Percentiles rank a stretch among this genome's conserved stretches.
Evolutionary conservation across 2,797 vertebrate species (phyloP).

Genomic region (Tauraco hartlaubi): DNA sequence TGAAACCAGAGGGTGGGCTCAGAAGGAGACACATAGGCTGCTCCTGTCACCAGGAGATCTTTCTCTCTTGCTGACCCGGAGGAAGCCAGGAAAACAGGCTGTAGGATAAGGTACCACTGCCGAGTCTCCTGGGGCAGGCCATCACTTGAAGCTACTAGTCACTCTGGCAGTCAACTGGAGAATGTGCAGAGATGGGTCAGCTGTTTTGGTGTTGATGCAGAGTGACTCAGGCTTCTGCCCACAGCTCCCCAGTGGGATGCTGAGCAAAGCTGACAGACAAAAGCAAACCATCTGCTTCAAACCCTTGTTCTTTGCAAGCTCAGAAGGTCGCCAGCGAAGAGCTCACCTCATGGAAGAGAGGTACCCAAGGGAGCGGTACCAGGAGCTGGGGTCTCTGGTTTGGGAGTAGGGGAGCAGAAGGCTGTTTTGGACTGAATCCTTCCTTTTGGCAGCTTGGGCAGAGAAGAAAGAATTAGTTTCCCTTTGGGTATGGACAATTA

Average conservation of each 20-base stretch:
- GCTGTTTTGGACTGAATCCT: not conserved
- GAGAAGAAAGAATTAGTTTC: not conserved
- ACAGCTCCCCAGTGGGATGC: not conserved
- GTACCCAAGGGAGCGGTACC: not conserved
- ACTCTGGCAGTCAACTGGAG: not conserved
- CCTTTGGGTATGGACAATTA: not conserved
- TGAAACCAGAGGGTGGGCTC: not conserved
- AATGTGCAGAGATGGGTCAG: not conserved
- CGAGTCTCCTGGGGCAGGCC: not conserved
- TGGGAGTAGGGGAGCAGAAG: not conserved
- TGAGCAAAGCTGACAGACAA: constrained; percentile 34
- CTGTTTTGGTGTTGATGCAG: not conserved
- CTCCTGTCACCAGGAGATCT: not conserved
- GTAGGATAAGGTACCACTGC: not conserved
- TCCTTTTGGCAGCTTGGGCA: not conserved
- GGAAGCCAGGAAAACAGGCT: not conserved
- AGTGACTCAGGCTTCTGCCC: constrained; percentile 11
- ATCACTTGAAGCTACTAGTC: not conserved
- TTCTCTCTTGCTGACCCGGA: not conserved
- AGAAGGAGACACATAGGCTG: not conserved
- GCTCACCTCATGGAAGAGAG: not conserved
- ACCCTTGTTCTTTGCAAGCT: not conserved
- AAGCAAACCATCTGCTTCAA: not conserved
- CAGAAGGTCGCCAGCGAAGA: not conserved
- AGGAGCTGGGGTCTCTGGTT: not conserved